A percentile compares a stretch with the other conserved stretches of the same genome.
Conservation (phyloP, 2,888 invertebrate species). For the Calliopum simillimum region DNA sequence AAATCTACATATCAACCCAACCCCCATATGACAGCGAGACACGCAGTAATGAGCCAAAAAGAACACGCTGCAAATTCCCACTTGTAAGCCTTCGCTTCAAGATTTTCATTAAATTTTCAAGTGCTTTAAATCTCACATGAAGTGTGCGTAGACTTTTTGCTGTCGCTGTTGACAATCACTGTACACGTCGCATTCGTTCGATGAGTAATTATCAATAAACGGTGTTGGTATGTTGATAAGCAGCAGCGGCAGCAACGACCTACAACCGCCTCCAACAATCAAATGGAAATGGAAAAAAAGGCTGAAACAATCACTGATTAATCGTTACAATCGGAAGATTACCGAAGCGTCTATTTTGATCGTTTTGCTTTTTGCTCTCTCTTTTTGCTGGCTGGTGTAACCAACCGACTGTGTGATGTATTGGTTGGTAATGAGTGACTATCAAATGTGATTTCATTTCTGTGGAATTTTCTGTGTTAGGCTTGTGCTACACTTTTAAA, state of each 20-base stretch:
- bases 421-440: too few relatives aligned
- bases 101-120: too few relatives aligned
- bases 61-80: too few relatives aligned
- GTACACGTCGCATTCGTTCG: neutral
- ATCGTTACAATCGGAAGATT: conserved; percentile 4
- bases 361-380: too few relatives aligned
- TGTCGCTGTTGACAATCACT: neutral
- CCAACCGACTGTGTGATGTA: too few relatives aligned
- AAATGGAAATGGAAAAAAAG: neutral
- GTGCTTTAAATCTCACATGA: neutral
- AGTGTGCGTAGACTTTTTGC: neutral
- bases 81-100: too few relatives aligned
- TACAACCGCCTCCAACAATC: neutral
- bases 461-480: neutral
- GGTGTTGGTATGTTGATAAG: conserved; percentile 3
- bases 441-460: neutral
- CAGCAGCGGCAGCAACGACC: neutral
- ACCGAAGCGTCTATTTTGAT: neutral
- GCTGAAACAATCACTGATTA: neutral
- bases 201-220: conserved; percentile 1
- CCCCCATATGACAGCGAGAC: too few relatives aligned
- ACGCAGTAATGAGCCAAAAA: too few relatives aligned
- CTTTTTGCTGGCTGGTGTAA: too few relatives aligned
- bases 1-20: too few relatives aligned
- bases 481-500: too few relatives aligned